Evolutionary conservation across 2,113 vertebrate species (phyloP).

Genomic region (Halcyon malimbica): DNA sequence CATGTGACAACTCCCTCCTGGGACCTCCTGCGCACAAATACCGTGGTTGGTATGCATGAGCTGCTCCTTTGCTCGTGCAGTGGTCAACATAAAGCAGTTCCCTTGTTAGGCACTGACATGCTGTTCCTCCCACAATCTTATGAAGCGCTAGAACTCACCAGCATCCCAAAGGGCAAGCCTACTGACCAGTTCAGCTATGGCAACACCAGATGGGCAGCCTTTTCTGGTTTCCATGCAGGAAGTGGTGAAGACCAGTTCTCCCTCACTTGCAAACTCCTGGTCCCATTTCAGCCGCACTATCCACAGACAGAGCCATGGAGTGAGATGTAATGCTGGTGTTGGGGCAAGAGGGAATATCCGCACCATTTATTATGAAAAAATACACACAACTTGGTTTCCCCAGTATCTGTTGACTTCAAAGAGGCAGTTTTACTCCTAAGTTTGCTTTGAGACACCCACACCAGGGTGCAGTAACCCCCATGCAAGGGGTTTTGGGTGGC

Average conservation of each 20-base stretch:
- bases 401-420: neutral
- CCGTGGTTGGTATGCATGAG: fast-evolving
- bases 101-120: neutral
- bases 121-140: fast-evolving
- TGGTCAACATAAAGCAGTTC: neutral
- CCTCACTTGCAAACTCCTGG: fast-evolving
- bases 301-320: neutral
- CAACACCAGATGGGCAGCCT: neutral
- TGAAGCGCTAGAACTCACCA: neutral
- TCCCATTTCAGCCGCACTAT: neutral
- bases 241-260: neutral
- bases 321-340: fast-evolving
- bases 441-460: neutral
- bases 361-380: neutral
- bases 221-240: neutral
- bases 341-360: neutral
- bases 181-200: neutral
- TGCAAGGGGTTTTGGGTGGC: neutral
- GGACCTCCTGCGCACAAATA: fast-evolving
- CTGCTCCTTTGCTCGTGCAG: fast-evolving
- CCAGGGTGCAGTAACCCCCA: neutral
- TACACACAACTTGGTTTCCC: fast-evolving
- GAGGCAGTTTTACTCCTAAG: neutral
- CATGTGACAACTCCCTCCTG: fast-evolving
- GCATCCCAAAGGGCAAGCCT: neutral